Base-by-base conservation (phyloP, 2,113 vertebrate species). In the Cyphomyrus discorhynchus region DNA sequence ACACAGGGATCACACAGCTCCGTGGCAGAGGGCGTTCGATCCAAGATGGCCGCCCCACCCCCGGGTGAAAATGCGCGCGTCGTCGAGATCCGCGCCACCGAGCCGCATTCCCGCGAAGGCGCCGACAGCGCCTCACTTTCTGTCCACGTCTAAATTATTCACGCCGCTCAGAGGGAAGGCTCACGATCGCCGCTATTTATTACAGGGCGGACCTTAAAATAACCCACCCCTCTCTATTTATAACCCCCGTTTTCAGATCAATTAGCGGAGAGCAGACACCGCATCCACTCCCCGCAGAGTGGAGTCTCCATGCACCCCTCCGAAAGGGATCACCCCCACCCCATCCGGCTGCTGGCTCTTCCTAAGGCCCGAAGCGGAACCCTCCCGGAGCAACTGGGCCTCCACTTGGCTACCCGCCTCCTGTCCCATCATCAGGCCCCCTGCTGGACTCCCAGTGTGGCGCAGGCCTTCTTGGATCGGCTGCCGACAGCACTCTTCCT, bases 181-280 rank as follows among this genome's bases (percentile, higher is more conserved):
- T 49, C 31, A 13, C 13, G 7, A 56, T 62, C 24, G 3, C 19
- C 19, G 53, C 80, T 66, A 47, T 86, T 89, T 52, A 45, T 82
- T 58, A 49, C 89, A 52, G 17, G 6, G 35, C 21, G 35, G 49
- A 17, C 50, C 89, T 89, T 84, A 89, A 89, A 86, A 47, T 45
- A 49, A 58, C 47, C 66, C 8, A 1, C 9, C 9, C 27, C 10
- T 35, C 66, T 35, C 62, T 80, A 77, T 24, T 27, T 53, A 82
- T 86, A 70, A 49, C 82, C 45, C 13, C 47, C 9, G 3, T 7
- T n/a, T 89, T 46, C 62, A 27, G 56, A 77, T 39, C 31, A 70
- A 62, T 77, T 39, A 80, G 74, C 5, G 13, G 31, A 19, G 35
- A 42, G 15, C 74, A 42, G 31, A 17, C 47, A 46, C 45, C 24